Evolutionary conservation across 2,797 vertebrate genomes (phyloP).

Genomic region (Pachyuromys duprasi): DNA sequence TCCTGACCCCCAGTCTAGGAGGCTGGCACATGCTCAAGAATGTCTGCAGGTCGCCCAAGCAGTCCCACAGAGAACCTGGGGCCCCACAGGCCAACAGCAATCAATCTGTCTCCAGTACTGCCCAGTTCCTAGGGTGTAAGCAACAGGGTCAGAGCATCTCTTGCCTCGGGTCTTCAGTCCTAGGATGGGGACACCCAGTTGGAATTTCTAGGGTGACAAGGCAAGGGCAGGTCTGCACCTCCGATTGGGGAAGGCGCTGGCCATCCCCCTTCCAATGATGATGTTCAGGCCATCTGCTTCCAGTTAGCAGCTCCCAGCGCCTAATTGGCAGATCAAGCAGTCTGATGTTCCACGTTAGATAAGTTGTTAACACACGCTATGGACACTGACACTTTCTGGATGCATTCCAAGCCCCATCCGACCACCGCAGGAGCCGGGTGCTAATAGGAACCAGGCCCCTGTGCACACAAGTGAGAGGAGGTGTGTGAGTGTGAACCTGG

Average conservation of each 20-base stretch:
- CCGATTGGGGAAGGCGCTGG: background rate
- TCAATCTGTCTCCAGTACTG: rapidly evolving
- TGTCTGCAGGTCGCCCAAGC: background rate
- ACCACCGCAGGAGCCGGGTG: slow-evolving; percentile 73
- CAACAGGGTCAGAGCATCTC: rapidly evolving
- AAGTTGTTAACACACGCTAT: slow-evolving; percentile 18
- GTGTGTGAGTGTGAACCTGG: slow-evolving; percentile 70
- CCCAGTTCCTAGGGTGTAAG: background rate
- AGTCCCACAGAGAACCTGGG: too few relatives aligned
- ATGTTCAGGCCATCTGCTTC: slow-evolving; percentile 82
- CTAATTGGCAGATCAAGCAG: slow-evolving; percentile 83
- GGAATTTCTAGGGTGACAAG: background rate
- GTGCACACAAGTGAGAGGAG: slow-evolving; percentile 58
- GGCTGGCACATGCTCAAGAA: background rate
- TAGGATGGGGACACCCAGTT: background rate
- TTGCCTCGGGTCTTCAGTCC: background rate
- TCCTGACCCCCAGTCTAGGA: rapidly evolving
- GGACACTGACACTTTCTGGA: slow-evolving; percentile 70
- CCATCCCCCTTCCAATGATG: slow-evolving; percentile 21
- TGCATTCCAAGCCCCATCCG: slow-evolving; percentile 72
- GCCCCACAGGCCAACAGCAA: background rate
- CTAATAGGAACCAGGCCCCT: slow-evolving; percentile 84
- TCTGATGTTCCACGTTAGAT: slow-evolving; percentile 73
- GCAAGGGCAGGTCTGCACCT: background rate
- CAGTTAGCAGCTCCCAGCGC: slow-evolving; percentile 77